phyloP scores from a whole-genome alignment of 2,113 vertebrate genomes.

The Chaetodon trifascialis region DNA sequence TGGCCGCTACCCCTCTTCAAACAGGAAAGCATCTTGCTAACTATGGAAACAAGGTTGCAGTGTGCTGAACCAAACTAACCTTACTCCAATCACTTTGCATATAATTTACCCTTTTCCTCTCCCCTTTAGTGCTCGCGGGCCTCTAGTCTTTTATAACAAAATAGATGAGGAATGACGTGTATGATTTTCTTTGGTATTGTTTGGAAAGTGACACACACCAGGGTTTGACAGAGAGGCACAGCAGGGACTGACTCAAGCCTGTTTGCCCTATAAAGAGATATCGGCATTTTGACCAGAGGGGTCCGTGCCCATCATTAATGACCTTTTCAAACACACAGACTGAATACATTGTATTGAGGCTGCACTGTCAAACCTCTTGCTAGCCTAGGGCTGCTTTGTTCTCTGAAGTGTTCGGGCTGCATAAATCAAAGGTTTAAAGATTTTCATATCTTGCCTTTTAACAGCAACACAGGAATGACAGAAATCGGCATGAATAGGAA shows the following conservation, averaged over 20 bases:
- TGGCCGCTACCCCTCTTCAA: constrained; percentile 4
- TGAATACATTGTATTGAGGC: constrained; percentile 75
- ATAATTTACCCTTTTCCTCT: constrained; percentile 49
- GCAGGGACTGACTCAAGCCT: constrained; percentile 64
- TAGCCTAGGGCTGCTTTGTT: constrained; percentile 68
- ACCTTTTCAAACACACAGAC: constrained; percentile 82
- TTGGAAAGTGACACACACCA: constrained; percentile 48
- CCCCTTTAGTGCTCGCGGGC: constrained; percentile 12
- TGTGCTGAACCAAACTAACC: constrained; percentile 24
- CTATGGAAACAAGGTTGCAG: constrained; percentile 19
- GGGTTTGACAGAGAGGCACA: constrained; percentile 68
- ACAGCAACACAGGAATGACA: constrained; percentile 37
- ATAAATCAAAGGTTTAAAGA: constrained; percentile 75
- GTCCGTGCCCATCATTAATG: constrained; percentile 78
- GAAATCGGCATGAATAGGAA: constrained; percentile 31
- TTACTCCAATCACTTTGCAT: constrained; percentile 46
- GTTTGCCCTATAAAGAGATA: constrained; percentile 71
- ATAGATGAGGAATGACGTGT: constrained; percentile 42
- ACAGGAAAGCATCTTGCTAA: constrained; percentile 10
- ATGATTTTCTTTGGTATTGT: constrained; percentile 67
- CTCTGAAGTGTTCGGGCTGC: constrained; percentile 49
- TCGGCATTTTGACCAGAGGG: constrained; percentile 78
- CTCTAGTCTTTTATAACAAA: constrained; percentile 40
- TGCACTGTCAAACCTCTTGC: constrained; percentile 65
- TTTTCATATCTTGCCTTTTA: constrained; percentile 67